Evolutionary conservation across 2,797 vertebrate species (phyloP).

Genomic region (Paramormyrops hopkinsi): DNA sequence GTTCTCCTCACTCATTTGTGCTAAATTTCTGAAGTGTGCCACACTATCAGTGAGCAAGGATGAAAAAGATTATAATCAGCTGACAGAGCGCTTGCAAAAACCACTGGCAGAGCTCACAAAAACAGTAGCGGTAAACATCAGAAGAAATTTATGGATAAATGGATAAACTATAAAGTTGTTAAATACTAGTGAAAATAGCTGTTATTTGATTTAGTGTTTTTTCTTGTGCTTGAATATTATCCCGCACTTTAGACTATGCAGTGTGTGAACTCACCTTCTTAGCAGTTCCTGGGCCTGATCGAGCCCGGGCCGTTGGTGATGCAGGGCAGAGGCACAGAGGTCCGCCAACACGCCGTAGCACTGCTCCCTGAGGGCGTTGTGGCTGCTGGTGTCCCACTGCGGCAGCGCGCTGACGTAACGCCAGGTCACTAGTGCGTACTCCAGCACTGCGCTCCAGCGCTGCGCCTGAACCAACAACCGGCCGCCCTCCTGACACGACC

Average conservation of each 20-base stretch:
- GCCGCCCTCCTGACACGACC: slow-evolving; percentile 63
- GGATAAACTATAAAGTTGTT: not conserved
- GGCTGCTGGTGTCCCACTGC: slow-evolving; percentile 58
- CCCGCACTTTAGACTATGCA: not conserved
- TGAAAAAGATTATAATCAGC: not conserved
- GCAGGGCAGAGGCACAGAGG: slow-evolving; percentile 49
- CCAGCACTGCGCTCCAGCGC: slow-evolving; percentile 55
- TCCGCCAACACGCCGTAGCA: slow-evolving; percentile 53
- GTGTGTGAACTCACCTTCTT: slow-evolving; percentile 46
- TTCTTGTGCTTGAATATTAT: not conserved
- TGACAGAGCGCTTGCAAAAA: not conserved
- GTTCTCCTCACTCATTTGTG: not conserved
- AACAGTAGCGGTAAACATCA: not conserved
- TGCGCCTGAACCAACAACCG: slow-evolving; percentile 51
- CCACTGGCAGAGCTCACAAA: not conserved
- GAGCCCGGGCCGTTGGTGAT: slow-evolving; percentile 41
- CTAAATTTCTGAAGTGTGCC: not conserved
- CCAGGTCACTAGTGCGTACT: slow-evolving; percentile 57
- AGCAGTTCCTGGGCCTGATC: slow-evolving; percentile 49
- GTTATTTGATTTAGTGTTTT: not conserved
- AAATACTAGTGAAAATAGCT: not conserved
- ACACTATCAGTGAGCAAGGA: not conserved
- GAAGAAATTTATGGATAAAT: not conserved
- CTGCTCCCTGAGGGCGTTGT: slow-evolving; percentile 54
- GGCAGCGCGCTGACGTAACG: slow-evolving; percentile 59